phyloP scores from a whole-genome alignment of 1,140 invertebrate genomes.

The Cylas formicarius region DNA sequence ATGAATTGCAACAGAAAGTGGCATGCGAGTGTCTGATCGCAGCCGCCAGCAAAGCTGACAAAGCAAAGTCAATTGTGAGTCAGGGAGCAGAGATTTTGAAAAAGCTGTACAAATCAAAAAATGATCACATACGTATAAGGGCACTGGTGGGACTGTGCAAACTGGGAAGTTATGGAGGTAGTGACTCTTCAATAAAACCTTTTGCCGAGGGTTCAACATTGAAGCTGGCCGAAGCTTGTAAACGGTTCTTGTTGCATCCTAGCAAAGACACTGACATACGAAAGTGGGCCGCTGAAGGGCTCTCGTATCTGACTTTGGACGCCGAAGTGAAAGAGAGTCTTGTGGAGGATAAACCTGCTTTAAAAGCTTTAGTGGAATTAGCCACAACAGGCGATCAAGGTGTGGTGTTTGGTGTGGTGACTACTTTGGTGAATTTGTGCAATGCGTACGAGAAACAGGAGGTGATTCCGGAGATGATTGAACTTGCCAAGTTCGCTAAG shows the following conservation, averaged over 20 bases:
- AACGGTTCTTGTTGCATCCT: constrained; percentile 81
- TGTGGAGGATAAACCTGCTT: constrained; percentile 74
- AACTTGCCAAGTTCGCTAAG: constrained; percentile 98
- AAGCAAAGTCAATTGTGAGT: constrained; percentile 82
- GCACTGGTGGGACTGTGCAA: constrained; percentile 95
- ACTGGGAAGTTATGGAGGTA: constrained; percentile 83
- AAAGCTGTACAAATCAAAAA: constrained; percentile 82
- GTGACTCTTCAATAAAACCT: constrained; percentile 85
- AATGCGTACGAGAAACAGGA: constrained; percentile 99
- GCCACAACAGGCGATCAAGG: constrained; percentile 81
- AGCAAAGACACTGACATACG: constrained; percentile 82
- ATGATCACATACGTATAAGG: constrained; percentile 83
- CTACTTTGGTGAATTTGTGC: constrained; percentile 92
- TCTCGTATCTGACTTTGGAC: constrained; percentile 95
- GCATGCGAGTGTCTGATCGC: constrained; percentile 95
- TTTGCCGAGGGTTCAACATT: constrained; percentile 91
- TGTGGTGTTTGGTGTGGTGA: constrained; percentile 86
- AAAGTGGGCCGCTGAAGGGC: constrained; percentile 94
- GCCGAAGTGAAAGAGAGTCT: constrained; percentile 98
- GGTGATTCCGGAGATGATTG: constrained; percentile 91
- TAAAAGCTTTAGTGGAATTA: constrained; percentile 82
- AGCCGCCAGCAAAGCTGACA: constrained; percentile 95
- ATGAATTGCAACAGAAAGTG: constrained; percentile 81
- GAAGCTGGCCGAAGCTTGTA: constrained; percentile 91
- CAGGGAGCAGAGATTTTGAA: constrained; percentile 93